Conservation (phyloP, 2,113 vertebrate species). For the Rutilus rutilus region DNA sequence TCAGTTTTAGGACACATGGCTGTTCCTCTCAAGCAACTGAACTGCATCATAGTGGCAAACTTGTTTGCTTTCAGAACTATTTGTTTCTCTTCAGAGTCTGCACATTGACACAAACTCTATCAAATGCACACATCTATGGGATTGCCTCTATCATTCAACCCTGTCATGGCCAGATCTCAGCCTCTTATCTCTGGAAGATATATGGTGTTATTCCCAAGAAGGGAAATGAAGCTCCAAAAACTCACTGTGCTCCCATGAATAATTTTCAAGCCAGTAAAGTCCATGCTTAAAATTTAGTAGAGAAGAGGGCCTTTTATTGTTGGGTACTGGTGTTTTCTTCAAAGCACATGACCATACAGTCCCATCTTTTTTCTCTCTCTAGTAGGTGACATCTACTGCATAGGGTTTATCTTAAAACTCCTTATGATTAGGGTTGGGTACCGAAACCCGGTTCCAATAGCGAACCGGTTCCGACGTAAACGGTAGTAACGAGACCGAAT, state of each 20-base stretch:
- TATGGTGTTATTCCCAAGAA: conserved; percentile 42
- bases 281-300: conserved; percentile 31
- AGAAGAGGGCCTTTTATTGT: neutral
- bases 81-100: conserved; percentile 54
- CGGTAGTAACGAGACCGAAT: too few species aligned
- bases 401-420: neutral
- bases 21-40: conserved; percentile 24
- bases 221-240: conserved; percentile 44
- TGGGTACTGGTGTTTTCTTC: conserved; percentile 1
- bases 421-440: too few species aligned
- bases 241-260: conserved; percentile 26
- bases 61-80: conserved; percentile 36
- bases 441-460: too few species aligned
- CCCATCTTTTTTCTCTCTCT: neutral
- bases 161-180: conserved; percentile 53
- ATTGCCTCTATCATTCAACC: conserved; percentile 60
- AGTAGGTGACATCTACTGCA: neutral
- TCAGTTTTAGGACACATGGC: conserved; percentile 23
- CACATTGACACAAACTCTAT: conserved; percentile 50
- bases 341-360: neutral
- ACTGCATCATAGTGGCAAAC: conserved; percentile 24
- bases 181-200: conserved; percentile 54
- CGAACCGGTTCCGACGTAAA: too few species aligned
- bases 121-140: conserved; percentile 54
- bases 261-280: conserved; percentile 47